Evolutionary conservation across 2,113 vertebrate species (phyloP).

Genomic region (Thunnus thynnus): DNA sequence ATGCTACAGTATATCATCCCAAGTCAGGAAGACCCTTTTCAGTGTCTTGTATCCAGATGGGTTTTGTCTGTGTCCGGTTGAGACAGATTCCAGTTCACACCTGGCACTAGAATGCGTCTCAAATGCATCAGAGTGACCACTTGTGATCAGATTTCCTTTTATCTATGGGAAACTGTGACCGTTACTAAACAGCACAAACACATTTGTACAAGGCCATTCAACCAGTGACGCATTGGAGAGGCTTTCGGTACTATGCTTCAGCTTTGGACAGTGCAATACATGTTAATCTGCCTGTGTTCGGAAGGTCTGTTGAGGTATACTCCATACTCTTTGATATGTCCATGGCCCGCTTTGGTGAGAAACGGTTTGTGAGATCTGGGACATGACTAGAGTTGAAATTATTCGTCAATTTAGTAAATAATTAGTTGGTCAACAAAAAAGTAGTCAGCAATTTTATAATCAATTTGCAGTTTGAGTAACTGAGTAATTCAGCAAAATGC

Average conservation of each 20-base stretch:
- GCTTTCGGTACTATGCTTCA: background rate
- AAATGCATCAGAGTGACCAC: conserved; percentile 26
- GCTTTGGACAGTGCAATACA: background rate
- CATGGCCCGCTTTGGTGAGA: background rate
- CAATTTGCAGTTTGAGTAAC: too few species aligned
- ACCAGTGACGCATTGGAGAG: background rate
- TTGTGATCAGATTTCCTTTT: conserved; percentile 14
- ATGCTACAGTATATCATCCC: conserved; percentile 1
- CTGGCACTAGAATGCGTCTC: conserved; percentile 19
- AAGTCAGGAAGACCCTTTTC: conserved; percentile 10
- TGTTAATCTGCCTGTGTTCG: background rate
- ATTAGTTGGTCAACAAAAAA: too few species aligned
- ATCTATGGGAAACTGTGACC: conserved; percentile 1
- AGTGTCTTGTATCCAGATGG: conserved; percentile 19
- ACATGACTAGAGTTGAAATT: too few species aligned
- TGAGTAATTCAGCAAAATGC: too few species aligned
- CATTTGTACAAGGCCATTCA: background rate
- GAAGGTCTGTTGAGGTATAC: background rate
- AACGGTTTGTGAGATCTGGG: background rate
- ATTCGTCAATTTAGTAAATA: too few species aligned
- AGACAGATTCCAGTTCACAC: conserved; percentile 22
- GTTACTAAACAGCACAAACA: conserved; percentile 1
- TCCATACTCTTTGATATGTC: background rate
- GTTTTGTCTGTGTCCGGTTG: background rate
- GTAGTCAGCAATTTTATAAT: too few species aligned